Evolutionary conservation across 2,797 vertebrate genomes (phyloP).

Genomic region (Hemitrygon akajei): DNA sequence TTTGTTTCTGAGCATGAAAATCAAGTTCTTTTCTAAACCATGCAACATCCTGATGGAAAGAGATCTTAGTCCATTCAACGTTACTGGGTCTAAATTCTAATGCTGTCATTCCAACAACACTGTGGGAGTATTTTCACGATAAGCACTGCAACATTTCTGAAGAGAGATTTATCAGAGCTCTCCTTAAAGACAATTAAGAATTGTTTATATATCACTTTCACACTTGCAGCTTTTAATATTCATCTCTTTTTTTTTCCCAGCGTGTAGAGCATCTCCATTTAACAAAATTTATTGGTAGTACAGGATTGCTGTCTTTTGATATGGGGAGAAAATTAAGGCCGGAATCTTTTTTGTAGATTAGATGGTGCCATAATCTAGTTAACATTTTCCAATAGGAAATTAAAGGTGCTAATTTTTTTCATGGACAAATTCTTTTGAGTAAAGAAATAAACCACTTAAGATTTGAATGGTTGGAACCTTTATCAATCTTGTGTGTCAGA

Average conservation of each 20-base stretch:
- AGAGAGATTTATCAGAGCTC: no score
- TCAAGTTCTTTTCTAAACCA: no score
- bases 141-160: no score
- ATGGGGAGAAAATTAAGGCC: not conserved
- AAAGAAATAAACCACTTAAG: not conserved
- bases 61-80: no score
- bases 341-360: not conserved
- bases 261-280: not conserved
- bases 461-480: not conserved
- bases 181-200: no score
- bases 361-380: not conserved
- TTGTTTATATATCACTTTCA: not conserved
- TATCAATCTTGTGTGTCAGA: not conserved
- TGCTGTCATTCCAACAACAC: no score
- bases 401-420: not conserved
- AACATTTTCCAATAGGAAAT: not conserved
- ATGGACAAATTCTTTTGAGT: not conserved
- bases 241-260: not conserved
- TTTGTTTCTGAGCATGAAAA: no score
- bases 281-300: not conserved
- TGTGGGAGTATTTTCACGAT: no score
- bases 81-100: no score
- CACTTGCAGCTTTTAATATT: not conserved
- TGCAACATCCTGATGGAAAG: no score
- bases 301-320: not conserved